Evolutionary conservation across 2,113 vertebrate species (phyloP).

Genomic region (Chrysochloris asiatica): DNA sequence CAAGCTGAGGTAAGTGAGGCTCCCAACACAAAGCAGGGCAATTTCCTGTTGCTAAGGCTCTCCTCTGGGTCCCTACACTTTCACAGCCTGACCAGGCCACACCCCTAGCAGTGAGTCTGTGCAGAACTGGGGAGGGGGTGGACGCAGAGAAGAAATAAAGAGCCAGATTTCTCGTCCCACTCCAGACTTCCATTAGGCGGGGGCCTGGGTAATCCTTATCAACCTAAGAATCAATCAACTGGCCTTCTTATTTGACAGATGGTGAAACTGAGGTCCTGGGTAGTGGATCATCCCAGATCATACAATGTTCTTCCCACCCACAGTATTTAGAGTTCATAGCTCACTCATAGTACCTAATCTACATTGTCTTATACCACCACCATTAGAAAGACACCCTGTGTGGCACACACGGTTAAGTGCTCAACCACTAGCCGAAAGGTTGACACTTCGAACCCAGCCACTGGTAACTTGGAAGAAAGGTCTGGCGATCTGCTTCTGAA

Average conservation of each 20-base stretch:
- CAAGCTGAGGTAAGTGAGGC: background rate
- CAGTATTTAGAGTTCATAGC: background rate
- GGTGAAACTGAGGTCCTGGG: background rate
- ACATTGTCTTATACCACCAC: background rate
- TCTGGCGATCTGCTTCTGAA: background rate
- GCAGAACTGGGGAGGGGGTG: background rate
- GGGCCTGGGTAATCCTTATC: background rate
- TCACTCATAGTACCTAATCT: no score
- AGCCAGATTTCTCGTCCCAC: background rate
- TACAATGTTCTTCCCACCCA: background rate
- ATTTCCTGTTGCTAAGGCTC: background rate
- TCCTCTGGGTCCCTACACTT: background rate
- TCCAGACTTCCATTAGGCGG: background rate
- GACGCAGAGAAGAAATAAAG: background rate
- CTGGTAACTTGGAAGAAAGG: background rate
- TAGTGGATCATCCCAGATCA: background rate
- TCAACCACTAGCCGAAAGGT: background rate
- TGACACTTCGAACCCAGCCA: background rate
- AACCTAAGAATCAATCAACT: background rate
- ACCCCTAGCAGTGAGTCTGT: background rate
- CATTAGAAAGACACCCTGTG: background rate
- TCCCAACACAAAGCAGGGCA: conserved; percentile 34
- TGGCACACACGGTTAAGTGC: background rate
- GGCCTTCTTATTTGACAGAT: background rate
- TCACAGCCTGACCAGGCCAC: background rate